These are phyloP conservation scores for Physocephala rufipes DNA, from an alignment of 2,888 invertebrate species.

Conservation along the genomic window DNA sequence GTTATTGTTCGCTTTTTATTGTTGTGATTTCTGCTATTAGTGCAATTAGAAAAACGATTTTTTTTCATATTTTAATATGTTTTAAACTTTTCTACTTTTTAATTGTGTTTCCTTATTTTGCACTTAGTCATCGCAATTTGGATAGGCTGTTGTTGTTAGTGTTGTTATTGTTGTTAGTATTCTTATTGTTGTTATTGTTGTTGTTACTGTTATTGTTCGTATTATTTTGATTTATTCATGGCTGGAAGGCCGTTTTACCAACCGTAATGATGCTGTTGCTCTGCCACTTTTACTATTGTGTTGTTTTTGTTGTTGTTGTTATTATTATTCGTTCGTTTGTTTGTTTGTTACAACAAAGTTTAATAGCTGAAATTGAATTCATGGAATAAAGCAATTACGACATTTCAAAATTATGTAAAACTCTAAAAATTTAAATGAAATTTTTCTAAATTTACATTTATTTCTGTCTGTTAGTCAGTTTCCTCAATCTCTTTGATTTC, in stretches of 20 bases:
- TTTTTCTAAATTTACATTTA: background rate
- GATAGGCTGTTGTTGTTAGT: too few relatives aligned
- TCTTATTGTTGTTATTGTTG: background rate
- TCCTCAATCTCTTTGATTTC: background rate
- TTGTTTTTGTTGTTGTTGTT: slow-evolving; percentile 21
- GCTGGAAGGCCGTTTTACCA: background rate
- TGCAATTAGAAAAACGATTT: background rate
- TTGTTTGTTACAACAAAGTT: slow-evolving; percentile 1
- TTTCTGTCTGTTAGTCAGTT: background rate
- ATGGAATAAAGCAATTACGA: background rate
- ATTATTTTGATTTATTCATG: background rate
- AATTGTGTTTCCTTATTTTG: too few relatives aligned
- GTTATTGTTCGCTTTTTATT: background rate
- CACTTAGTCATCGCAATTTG: too few relatives aligned
- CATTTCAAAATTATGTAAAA: background rate
- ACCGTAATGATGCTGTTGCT: background rate
- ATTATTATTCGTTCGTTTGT: background rate
- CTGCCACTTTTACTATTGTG: background rate
- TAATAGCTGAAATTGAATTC: background rate
- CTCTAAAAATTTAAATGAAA: background rate
- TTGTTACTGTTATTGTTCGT: background rate
- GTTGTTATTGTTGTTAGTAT: too few relatives aligned
- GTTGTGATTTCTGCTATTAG: background rate
- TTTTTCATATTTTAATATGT: background rate
- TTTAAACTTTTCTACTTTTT: background rate